A percentile compares a stretch with the other conserved stretches of the same genome.
Conservation (phyloP, 30 jellyfish, hydroid and myxozoan genomes). For the Calvadosia cruxmelitensis region DNA sequence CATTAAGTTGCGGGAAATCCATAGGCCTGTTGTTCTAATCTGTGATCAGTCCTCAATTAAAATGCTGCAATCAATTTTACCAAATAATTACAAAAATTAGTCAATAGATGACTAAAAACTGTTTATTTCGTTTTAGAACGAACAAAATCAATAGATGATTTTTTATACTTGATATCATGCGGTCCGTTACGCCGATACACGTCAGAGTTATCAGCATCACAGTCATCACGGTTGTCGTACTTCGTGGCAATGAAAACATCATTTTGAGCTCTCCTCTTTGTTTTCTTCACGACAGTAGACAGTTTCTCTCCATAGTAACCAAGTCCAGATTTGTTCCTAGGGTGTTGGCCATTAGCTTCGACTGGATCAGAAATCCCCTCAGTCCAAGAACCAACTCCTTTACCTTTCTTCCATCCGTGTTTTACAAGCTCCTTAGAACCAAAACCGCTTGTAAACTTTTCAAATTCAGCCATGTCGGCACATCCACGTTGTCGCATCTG, state of each 20-base stretch:
- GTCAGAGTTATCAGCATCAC: conserved; percentile 20
- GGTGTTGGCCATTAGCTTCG: conserved; percentile 41
- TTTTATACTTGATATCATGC: background rate
- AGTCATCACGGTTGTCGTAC: conserved; percentile 21
- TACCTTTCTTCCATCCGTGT: conserved; percentile 57
- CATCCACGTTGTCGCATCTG: background rate
- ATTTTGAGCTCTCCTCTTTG: conserved; percentile 24
- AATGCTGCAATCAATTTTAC: no score
- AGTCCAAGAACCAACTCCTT: conserved; percentile 43
- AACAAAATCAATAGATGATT: background rate
- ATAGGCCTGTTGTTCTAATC: no score
- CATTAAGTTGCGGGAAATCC: no score
- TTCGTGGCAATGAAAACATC: conserved; percentile 46
- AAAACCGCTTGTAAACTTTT: conserved; percentile 38
- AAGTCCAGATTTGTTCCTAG: conserved; percentile 42
- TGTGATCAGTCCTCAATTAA: no score
- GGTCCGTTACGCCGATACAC: background rate
- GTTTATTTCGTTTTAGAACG: no score
- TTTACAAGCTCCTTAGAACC: conserved; percentile 31
- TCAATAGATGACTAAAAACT: no score
- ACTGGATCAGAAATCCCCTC: conserved; percentile 52
- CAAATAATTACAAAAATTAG: no score
- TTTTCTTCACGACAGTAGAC: background rate
- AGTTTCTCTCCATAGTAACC: conserved; percentile 56
- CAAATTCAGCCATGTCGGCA: conserved; percentile 8